phyloP scores from a whole-genome alignment of 2,888 invertebrate genomes.

The Apodemia zela region DNA sequence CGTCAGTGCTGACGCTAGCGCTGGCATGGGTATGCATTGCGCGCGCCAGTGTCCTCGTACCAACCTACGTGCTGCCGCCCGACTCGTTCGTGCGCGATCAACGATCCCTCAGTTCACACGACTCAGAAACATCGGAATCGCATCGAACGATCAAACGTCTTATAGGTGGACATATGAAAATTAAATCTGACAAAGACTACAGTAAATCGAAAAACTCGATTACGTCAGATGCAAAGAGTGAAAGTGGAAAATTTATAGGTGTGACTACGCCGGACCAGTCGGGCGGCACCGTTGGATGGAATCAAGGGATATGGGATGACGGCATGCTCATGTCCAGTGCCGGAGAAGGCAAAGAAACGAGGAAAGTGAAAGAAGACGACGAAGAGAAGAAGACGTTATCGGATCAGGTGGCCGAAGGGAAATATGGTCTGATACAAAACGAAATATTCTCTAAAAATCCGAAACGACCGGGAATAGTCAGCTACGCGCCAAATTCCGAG shows the following conservation, averaged over 20 bases:
- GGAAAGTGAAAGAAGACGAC: conserved; percentile 74
- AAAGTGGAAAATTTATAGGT: conserved; percentile 63
- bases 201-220: conserved; percentile 66
- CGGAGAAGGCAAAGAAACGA: conserved; percentile 82
- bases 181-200: conserved; percentile 65
- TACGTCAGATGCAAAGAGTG: conserved; percentile 55
- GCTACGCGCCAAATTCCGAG: conserved; percentile 90
- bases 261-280: conserved; percentile 67
- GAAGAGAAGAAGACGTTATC: conserved; percentile 91
- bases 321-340: conserved; percentile 85
- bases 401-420: conserved; percentile 95
- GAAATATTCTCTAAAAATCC: conserved; percentile 87
- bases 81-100: conserved; percentile 77
- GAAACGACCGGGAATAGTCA: conserved; percentile 89
- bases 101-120: conserved; percentile 62
- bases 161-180: conserved; percentile 24
- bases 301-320: conserved; percentile 82
- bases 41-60: conserved; percentile 72
- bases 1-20: conserved; percentile 70
- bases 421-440: conserved; percentile 93
- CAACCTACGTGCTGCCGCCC: conserved; percentile 77
- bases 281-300: conserved; percentile 75
- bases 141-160: too few relatives aligned
- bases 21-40: conserved; percentile 65
- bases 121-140: conserved; percentile 36